Base-by-base conservation (phyloP, 2,797 vertebrate species). In the Hafferia zeledoni region DNA sequence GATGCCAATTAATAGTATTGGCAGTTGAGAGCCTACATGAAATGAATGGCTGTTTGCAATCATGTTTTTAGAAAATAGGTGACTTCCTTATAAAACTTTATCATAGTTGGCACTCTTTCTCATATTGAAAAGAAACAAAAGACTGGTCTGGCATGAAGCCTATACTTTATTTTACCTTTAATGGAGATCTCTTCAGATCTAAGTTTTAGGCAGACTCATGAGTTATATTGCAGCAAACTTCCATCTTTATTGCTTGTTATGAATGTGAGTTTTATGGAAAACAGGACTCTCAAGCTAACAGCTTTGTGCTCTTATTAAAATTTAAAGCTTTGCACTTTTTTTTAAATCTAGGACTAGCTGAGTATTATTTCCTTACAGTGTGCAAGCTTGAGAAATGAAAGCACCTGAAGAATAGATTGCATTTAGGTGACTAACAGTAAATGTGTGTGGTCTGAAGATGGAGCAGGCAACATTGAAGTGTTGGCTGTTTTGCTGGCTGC, bases 61-160 rank as follows among this genome's bases (percentile, higher is more conserved):
- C 64, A 56, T 53, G 49, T 79, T 93, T 41, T 84, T 60, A 74
- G 83, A 87, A 93, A 83, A 95, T 28, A 91, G 80, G 92, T 84
- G 37, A 77, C 85, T 94, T 95, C 83, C 83, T 90, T 79, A 43
- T 70, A 80, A 88, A 95, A 91, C 64, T 95, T 71, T 68, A 79
- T 93, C 85, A 86, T 53, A 94, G 81, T 88, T 95, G 93, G 80
- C 89, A 84, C 81, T 83, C 63, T 49, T 77, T 86, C 57, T 65
- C 28, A 79, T 90, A 90, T 87, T 95, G 87, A 92, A 95, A 83
- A 88, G 87, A 91, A 95, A 86, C 92, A 95, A 96, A 94, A 88
- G 91, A 70, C 37, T 90, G 49, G 76, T 76, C 63, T 94, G 91
- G 89, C 90, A 74, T 64, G 70, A 94, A 87, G 67, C 70, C 85